These are phyloP conservation scores for Falco peregrinus DNA, from an alignment of 2,797 vertebrate genomes.

Conservation along the genomic window DNA sequence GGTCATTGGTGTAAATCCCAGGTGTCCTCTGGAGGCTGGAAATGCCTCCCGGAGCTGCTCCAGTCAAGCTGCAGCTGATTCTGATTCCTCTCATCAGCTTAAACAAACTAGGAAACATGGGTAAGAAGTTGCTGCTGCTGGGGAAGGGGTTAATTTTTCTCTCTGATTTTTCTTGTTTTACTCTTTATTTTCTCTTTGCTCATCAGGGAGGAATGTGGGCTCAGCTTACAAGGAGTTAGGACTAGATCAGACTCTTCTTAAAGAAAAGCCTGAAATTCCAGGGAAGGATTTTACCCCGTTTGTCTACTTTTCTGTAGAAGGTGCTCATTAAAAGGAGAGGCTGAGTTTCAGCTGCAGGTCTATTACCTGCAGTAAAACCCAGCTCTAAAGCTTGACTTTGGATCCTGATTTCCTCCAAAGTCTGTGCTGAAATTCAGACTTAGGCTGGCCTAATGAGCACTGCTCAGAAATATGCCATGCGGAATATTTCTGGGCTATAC, in stretches of 20 bases:
- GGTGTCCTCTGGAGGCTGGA: neutral
- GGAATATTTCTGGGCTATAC: neutral
- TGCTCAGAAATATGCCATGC: neutral
- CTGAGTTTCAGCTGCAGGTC: neutral
- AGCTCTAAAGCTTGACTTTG: neutral
- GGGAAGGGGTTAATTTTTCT: neutral
- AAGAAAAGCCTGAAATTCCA: neutral
- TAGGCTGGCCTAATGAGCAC: neutral
- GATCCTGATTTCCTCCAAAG: neutral
- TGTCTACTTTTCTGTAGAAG: neutral
- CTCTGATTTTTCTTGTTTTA: neutral
- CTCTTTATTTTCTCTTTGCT: neutral
- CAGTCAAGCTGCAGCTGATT: neutral
- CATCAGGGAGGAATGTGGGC: neutral
- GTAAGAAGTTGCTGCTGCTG: neutral
- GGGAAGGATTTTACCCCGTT: neutral
- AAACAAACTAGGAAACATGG: neutral
- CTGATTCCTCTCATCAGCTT: neutral
- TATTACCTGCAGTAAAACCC: neutral
- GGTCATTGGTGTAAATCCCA: neutral
- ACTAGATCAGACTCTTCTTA: neutral
- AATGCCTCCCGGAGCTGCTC: neutral
- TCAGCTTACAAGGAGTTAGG: neutral
- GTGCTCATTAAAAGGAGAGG: neutral
- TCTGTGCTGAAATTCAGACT: neutral